phyloP scores from a whole-genome alignment of 2,888 invertebrate species.

The Andrena camellia region DNA sequence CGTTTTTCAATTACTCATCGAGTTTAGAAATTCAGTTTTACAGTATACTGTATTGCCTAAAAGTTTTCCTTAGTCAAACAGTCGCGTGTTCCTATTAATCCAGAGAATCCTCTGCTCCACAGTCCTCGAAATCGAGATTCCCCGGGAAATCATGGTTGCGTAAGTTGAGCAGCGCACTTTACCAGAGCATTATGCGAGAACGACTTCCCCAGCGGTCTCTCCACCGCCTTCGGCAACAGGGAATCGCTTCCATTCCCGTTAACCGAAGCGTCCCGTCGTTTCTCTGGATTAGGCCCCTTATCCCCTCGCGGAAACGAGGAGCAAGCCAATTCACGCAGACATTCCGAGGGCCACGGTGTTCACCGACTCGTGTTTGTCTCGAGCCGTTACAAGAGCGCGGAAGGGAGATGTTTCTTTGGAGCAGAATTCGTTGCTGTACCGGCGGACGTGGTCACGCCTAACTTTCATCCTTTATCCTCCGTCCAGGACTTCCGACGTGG shows the following conservation, averaged over 20 bases:
- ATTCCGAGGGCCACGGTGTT: conserved; percentile 57
- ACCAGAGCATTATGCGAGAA: conserved; percentile 14
- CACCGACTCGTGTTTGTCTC: conserved; percentile 66
- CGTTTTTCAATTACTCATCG: too few relatives aligned
- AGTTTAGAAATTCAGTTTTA: too few relatives aligned
- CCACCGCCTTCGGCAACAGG: not conserved
- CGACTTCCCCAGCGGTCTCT: conserved; percentile 11
- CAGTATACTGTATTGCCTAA: too few relatives aligned
- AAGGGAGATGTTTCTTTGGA: conserved; percentile 8
- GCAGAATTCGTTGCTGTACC: not conserved
- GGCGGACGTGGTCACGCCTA: not conserved
- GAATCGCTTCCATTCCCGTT: conserved; percentile 35
- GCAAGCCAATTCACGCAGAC: conserved; percentile 28
- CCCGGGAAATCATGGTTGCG: not conserved
- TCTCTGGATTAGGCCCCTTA: conserved; percentile 30
- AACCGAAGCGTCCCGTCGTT: conserved; percentile 25
- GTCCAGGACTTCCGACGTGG: not conserved
- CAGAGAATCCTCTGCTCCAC: too few relatives aligned
- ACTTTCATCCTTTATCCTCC: not conserved
- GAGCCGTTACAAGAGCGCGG: conserved; percentile 34
- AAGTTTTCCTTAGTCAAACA: too few relatives aligned
- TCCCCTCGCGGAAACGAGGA: conserved; percentile 28
- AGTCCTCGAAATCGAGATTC: too few relatives aligned
- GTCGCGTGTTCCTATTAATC: too few relatives aligned
- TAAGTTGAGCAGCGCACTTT: not conserved